phyloP scores from a whole-genome alignment of 2,797 vertebrate genomes.

The Pseudotriccus pelzelni region DNA sequence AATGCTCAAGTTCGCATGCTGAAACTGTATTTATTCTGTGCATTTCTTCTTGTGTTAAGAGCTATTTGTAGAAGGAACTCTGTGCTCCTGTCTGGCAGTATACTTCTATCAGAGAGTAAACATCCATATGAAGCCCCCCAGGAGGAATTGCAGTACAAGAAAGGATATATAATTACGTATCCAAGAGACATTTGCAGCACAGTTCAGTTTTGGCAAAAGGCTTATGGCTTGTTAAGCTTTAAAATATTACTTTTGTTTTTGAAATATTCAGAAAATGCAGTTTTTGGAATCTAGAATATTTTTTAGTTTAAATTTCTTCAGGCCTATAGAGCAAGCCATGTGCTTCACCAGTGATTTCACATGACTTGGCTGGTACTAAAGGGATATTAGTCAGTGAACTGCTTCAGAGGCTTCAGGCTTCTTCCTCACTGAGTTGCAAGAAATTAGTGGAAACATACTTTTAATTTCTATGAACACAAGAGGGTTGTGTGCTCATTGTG shows the following conservation, averaged over 20 bases:
- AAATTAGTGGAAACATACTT: neutral
- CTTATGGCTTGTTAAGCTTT: neutral
- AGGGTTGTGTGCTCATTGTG: neutral
- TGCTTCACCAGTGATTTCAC: neutral
- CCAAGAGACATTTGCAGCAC: neutral
- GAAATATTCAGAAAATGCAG: neutral
- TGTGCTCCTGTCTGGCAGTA: neutral
- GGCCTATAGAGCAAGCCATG: neutral
- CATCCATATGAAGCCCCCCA: neutral
- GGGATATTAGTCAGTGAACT: neutral
- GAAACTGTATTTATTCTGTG: neutral
- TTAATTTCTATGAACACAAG: neutral
- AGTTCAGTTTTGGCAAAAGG: neutral
- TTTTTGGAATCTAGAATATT: neutral
- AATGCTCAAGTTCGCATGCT: neutral
- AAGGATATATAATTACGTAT: neutral
- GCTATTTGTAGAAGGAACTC: neutral
- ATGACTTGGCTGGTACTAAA: neutral
- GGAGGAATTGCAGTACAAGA: neutral
- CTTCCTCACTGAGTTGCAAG: neutral
- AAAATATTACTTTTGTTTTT: neutral
- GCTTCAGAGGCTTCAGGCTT: neutral
- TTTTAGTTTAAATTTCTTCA: neutral
- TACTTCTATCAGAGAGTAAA: neutral
- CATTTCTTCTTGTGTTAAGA: slow-evolving; percentile 10